Conservation (phyloP, 2,113 vertebrate genomes). For the Physeter macrocephalus region DNA sequence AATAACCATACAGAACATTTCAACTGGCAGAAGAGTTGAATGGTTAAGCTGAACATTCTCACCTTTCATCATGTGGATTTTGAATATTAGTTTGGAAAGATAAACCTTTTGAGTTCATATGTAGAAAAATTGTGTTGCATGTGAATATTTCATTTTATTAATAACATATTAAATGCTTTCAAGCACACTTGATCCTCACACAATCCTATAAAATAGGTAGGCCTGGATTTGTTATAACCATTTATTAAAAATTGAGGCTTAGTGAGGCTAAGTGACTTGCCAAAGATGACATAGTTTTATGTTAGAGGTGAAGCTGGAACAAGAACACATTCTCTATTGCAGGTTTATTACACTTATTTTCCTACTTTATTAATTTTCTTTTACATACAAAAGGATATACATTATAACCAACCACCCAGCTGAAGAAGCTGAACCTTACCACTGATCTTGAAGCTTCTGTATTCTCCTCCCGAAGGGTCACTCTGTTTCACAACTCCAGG, state of each 20-base stretch:
- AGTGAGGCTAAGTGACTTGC: conserved; percentile 15
- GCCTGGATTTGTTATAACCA: conserved; percentile 36
- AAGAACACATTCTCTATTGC: background rate
- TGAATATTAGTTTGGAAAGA: conserved; percentile 25
- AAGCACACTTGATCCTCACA: conserved; percentile 54
- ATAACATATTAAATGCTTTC: conserved; percentile 23
- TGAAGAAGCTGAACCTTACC: background rate
- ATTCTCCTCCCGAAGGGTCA: background rate
- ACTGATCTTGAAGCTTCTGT: background rate
- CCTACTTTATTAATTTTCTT: conserved; percentile 9
- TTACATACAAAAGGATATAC: background rate
- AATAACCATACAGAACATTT: background rate
- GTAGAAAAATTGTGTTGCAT: conserved; percentile 22
- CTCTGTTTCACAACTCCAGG: background rate
- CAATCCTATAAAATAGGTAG: conserved; percentile 51
- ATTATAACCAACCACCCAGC: background rate
- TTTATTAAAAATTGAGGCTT: conserved; percentile 47
- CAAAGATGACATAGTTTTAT: conserved; percentile 49
- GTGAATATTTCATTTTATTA: conserved; percentile 45
- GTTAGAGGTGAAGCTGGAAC: background rate
- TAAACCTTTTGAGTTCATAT: conserved; percentile 2
- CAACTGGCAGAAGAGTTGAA: background rate
- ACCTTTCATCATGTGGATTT: conserved; percentile 41
- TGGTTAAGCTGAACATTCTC: background rate
- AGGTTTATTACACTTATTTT: background rate